Conservation (phyloP, 2,888 invertebrate genomes). For the Cryptocheilus praepositus region DNA sequence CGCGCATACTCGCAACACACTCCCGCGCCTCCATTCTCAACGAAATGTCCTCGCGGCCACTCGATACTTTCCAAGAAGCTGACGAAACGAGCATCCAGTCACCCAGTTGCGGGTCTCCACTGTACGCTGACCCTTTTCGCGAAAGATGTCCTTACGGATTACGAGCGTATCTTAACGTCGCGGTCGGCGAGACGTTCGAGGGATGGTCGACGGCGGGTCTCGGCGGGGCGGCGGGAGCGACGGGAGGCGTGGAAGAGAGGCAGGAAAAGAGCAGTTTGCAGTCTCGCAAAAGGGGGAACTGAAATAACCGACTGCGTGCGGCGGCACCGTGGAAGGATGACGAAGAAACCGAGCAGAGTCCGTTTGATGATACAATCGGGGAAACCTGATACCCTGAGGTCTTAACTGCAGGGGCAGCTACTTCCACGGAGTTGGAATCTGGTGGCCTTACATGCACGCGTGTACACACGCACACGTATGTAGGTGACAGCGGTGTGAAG, state of each 20-base stretch:
- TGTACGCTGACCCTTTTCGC: conserved; percentile 54
- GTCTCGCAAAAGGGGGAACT: conserved; percentile 35
- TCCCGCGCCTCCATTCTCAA: no score
- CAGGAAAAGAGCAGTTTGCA: conserved; percentile 13
- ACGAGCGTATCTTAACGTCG: conserved; percentile 49
- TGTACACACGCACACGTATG: not conserved
- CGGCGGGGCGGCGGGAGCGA: conserved; percentile 3
- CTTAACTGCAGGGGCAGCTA: conserved; percentile 67
- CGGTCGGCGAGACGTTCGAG: conserved; percentile 15
- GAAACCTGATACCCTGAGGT: conserved; percentile 67
- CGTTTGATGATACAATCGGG: conserved; percentile 68
- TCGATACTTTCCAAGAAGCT: conserved; percentile 30
- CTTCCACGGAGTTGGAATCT: conserved; percentile 64
- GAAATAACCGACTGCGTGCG: conserved; percentile 39
- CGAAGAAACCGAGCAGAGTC: conserved; percentile 57
- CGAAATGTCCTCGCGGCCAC: not conserved
- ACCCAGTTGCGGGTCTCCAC: conserved; percentile 28
- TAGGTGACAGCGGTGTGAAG: not conserved
- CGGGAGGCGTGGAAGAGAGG: not conserved
- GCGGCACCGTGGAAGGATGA: conserved; percentile 35
- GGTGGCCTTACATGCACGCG: conserved; percentile 23
- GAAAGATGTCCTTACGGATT: conserved; percentile 60
- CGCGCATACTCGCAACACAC: no score
- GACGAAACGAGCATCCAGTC: conserved; percentile 35
- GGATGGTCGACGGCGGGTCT: conserved; percentile 4